Base-by-base conservation (phyloP, 2,888 invertebrate genomes). In the Apeira syringaria region DNA sequence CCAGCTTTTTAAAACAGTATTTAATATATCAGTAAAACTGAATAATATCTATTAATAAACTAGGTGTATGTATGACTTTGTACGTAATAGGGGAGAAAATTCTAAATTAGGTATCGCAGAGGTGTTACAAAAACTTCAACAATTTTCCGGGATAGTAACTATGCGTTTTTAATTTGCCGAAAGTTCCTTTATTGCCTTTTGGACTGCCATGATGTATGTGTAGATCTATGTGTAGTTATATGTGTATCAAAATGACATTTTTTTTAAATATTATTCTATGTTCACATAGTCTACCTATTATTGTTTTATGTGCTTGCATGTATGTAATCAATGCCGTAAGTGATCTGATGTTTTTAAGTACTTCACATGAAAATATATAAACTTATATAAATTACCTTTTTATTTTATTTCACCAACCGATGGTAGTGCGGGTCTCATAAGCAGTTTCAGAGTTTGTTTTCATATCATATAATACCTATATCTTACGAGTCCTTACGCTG, bases 1-100 rank as follows among this genome's bases (percentile, higher is more conserved):
- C 82, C 84, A 86, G 82, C 76, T 79, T 80, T 77, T 71, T 76
- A 75, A 57, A 68, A 59, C 67, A 64, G 61, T 68, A 61, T 61
- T 65, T 56, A 53, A 68, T 64, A 60, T 59, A 57, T 80, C 84
- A 85, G 84, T 85, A 40, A 63, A 80, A 84, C 84, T 86, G 83
- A 82, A 62, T 27, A 47, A 53, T 57, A n/a, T n/a, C n/a, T n/a
- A 59, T 63, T 64, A 61, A 64, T 43, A 45, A n/a, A 39, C 41
- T 68, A 68, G 64, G 66, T 62, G 64, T 68, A 61, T 26, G 17
- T 34, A 26, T 34, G 34, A 11, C n/a, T 64, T 59, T 49, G 61
- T 64, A 53, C 65, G 57, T 56, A 53, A 56, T 59, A 54, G 61
- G 59, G 49, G 53, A 55, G 47, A 61, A 66, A 57, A 67, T 63